These are phyloP conservation scores for Rhynchotus rufescens DNA, from an alignment of 2,797 vertebrate species.

Conservation along the genomic window DNA sequence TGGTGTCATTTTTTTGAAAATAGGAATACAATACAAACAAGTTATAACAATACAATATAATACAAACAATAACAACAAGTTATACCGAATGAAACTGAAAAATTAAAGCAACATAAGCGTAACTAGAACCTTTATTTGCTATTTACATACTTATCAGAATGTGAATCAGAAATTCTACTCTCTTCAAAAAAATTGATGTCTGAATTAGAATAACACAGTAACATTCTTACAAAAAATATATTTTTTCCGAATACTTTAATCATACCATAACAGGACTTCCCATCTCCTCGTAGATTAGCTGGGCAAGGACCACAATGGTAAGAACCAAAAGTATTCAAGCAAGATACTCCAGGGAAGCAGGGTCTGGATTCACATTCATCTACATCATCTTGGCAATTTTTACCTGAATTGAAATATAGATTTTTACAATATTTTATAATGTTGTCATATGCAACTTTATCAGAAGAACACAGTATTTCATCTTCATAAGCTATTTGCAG, in stretches of 20 bases:
- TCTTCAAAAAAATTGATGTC: not conserved
- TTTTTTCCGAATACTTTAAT: slow-evolving; percentile 23
- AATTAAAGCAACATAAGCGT: slow-evolving; percentile 26
- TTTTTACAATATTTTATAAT: not conserved
- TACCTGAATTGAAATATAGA: slow-evolving; percentile 68
- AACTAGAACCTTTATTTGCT: slow-evolving; percentile 32
- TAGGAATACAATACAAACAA: not conserved
- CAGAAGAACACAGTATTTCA: not conserved
- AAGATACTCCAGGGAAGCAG: slow-evolving; percentile 85
- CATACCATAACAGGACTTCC: slow-evolving; percentile 83
- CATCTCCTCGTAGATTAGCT: slow-evolving; percentile 84
- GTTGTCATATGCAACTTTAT: not conserved
- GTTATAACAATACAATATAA: too few species aligned
- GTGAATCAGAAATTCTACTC: slow-evolving; percentile 11
- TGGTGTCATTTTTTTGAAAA: slow-evolving; percentile 8
- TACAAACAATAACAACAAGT: not conserved
- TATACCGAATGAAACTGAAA: slow-evolving; percentile 6
- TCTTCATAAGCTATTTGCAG: not conserved
- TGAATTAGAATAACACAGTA: not conserved
- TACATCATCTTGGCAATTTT: slow-evolving; percentile 87
- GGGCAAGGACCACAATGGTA: slow-evolving; percentile 88
- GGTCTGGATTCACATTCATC: slow-evolving; percentile 88
- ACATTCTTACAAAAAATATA: not conserved
- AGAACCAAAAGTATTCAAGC: slow-evolving; percentile 88
- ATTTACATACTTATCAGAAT: slow-evolving; percentile 6